Conservation (phyloP, 1,140 invertebrate species). For the Bombus waltoni region DNA sequence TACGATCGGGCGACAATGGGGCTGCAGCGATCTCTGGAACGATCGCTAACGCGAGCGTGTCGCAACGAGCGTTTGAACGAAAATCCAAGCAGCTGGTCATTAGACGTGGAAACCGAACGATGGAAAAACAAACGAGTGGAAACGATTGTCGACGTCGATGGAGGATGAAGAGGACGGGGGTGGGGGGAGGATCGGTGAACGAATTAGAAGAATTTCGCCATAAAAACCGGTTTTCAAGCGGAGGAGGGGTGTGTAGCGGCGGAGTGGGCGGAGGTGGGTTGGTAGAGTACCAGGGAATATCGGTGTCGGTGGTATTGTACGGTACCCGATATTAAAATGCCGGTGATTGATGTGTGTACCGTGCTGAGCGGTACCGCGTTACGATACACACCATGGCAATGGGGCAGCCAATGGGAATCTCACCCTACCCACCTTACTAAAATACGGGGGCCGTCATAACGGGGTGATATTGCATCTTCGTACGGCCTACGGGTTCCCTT, state of each 20-base stretch:
- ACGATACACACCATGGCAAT: conserved; percentile 45
- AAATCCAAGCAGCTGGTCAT: no score
- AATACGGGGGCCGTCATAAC: conserved; percentile 79
- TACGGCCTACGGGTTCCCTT: conserved; percentile 54
- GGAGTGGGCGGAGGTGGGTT: conserved; percentile 9
- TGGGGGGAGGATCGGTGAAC: conserved; percentile 50
- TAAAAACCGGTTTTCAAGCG: conserved; percentile 73
- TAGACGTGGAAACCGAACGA: no score
- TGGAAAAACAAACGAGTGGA: not conserved
- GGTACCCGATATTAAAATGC: conserved; percentile 83
- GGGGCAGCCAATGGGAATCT: conserved; percentile 60
- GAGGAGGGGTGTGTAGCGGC: not conserved
- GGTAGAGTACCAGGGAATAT: conserved; percentile 61
- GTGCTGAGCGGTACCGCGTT: conserved; percentile 71
- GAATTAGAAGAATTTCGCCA: conserved; percentile 80
- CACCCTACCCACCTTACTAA: conserved; percentile 73
- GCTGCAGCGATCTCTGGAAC: no score
- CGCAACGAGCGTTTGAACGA: rapidly evolving
- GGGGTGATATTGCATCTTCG: conserved; percentile 80
- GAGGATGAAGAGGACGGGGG: conserved; percentile 3
- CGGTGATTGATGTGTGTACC: conserved; percentile 83
- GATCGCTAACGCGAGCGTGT: no score
- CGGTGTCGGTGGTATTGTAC: conserved; percentile 78
- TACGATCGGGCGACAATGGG: no score
- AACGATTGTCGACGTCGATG: not conserved